Evolutionary conservation across 2,888 invertebrate genomes (phyloP), one percentile per base, ranked within the genome.

Genomic region (Galerucella pusilla): DNA sequence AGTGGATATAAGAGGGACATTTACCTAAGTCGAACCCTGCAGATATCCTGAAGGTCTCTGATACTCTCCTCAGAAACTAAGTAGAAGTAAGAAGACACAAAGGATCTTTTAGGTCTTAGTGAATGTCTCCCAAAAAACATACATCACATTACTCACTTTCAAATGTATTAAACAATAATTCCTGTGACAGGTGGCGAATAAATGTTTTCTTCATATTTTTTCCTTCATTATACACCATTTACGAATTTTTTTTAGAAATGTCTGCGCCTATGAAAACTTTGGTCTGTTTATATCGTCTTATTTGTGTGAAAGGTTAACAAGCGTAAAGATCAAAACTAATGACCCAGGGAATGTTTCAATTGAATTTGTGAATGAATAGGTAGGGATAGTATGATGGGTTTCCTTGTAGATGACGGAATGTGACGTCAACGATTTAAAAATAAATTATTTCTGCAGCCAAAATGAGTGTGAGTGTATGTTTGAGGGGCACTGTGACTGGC

Each of bases 291-390:
- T 77, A 72, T 65, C 57, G 67, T 73, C 81, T 82, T 82, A 84
- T 83, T 80, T 79, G 81, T 81, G 84, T 82, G 81, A 84, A 82
- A 84, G 84, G 84, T 83, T 81, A 84, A 83, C 79, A 77, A 77
- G 81, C 80, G 75, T 76, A 71, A 78, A 81, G 79, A 79, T 80
- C 80, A 76, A 78, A 67, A 73, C 49, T 70, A 57, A 73, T 63
- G 70, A 73, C 65, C 65, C 46, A 46, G 16, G 46, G 66, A 54
- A 59, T 71, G 46, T 60, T 72, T 72, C 64, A 72, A 72, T 72
- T 72, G 59, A 66, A 57, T 35, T 65, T 65, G 45, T 65, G 64
- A 46, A 65, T 46, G 46, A 20, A 35, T 42, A 65, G 64, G 46
- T 65, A 46, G 45, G 64, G 20, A 46, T 45, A 46, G 64, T 46